These are phyloP conservation scores for Aulostomus chinensis DNA, from an alignment of 2,797 vertebrate species.

Conservation along the genomic window DNA sequence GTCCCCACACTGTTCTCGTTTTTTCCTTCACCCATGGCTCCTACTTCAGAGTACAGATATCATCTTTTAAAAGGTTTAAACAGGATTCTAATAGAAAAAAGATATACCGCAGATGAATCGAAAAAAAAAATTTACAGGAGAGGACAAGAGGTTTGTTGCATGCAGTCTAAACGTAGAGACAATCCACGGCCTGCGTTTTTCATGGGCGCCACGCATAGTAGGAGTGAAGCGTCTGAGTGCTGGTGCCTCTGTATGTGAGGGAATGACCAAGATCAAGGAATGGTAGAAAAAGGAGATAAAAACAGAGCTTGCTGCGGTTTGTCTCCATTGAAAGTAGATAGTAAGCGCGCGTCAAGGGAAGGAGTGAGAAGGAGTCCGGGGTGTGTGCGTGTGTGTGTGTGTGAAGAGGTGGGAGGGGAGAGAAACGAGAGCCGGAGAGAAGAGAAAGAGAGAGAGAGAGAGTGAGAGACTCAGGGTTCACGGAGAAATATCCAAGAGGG, in stretches of 20 bases:
- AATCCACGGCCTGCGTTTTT: constrained; percentile 65
- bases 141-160: constrained; percentile 59
- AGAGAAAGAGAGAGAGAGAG: constrained; percentile 28
- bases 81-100: constrained; percentile 11
- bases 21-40: constrained; percentile 33
- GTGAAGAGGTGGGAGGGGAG: constrained; percentile 80
- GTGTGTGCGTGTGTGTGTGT: constrained; percentile 66
- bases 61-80: constrained; percentile 23
- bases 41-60: constrained; percentile 23
- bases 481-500: constrained; percentile 73
- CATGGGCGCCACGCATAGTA: constrained; percentile 49
- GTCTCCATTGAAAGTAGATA: constrained; percentile 71
- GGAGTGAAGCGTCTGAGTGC: constrained; percentile 39
- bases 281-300: constrained; percentile 44
- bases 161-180: constrained; percentile 61
- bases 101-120: constrained; percentile 32
- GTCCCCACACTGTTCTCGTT: constrained; percentile 43
- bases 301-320: constrained; percentile 56
- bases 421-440: constrained; percentile 59
- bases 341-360: constrained; percentile 69
- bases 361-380: constrained; percentile 73
- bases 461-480: constrained; percentile 53
- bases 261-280: constrained; percentile 47
- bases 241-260: constrained; percentile 40
- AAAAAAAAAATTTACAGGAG: constrained; percentile 51